These are phyloP conservation scores for Karalla daura DNA, from an alignment of 2,797 vertebrate species.

Conservation along the genomic window DNA sequence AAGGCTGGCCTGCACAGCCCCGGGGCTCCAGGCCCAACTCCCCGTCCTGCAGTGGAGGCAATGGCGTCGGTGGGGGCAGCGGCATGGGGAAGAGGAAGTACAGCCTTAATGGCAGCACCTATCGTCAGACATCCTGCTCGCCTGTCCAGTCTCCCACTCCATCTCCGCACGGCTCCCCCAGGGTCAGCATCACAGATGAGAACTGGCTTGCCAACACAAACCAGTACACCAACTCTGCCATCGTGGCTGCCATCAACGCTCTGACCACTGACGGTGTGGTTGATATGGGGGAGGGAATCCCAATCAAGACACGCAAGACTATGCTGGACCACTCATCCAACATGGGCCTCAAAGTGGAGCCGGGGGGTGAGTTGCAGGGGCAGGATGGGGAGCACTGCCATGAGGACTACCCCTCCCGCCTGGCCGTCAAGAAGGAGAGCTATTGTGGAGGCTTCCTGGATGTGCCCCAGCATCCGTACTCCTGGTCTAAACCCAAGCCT, in stretches of 20 bases:
- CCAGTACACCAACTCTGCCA: constrained; percentile 97
- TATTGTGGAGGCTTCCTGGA: constrained; percentile 95
- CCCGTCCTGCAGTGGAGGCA: constrained; percentile 83
- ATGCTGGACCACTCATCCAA: constrained; percentile 87
- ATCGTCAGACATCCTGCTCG: constrained; percentile 88
- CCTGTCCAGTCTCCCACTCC: constrained; percentile 90
- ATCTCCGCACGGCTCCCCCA: constrained; percentile 91
- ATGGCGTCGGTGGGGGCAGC: constrained; percentile 35
- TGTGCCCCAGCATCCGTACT: constrained; percentile 93
- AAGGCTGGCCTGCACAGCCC: constrained; percentile 88
- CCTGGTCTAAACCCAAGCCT: constrained; percentile 95
- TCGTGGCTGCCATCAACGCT: constrained; percentile 96
- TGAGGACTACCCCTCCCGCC: constrained; percentile 89
- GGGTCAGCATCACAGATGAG: constrained; percentile 93
- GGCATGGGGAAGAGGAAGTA: constrained; percentile 92
- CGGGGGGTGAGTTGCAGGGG: constrained; percentile 87
- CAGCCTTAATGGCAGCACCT: constrained; percentile 86
- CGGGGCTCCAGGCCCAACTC: constrained; percentile 89
- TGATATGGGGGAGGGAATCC: constrained; percentile 93
- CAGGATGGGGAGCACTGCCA: constrained; percentile 84
- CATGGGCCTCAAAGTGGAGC: constrained; percentile 93
- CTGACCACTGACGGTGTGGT: constrained; percentile 93
- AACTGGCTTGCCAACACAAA: constrained; percentile 93
- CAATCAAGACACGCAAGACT: constrained; percentile 93
- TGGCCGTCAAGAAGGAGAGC: constrained; percentile 91